Evolutionary conservation across 2,888 invertebrate species (phyloP), one percentile per base, ranked within the genome.

Genomic region (Idaea biselata): DNA sequence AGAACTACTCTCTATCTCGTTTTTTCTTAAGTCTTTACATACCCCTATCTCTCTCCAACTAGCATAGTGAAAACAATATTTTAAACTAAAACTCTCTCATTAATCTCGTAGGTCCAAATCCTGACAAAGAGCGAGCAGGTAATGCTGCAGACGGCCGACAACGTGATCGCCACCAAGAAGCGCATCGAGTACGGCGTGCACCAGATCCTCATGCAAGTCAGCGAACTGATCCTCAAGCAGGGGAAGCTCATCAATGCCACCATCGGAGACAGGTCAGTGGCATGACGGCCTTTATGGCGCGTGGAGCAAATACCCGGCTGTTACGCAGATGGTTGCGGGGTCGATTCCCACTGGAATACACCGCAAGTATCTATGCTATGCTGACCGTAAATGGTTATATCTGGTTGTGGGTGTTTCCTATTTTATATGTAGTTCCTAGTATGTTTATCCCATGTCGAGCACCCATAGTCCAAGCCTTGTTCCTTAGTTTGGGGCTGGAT

Each of bases 101-200:
- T 55, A 16, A 16, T 31, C 55, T 55, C 60, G 59, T 72, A 93
- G 92, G 86, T 95, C 6, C 89, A 93, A 75, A 89, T 94, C 2
- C 88, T 97, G 60, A 93, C 94, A 1, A 96, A 96, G 79, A 94
- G 96, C 64, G 97, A 97, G 78, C 94, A 95, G 70, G 95, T 97
- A 2, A 93, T 97, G 85, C 91, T 97, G 59, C 95, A 96, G 78
- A 97, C 96, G 57, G 96, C 97, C 0, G 97, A 97, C 87, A 95
- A 96, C 78, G 96, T 97, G 44, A 83, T 97, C 77, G 97, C 97
- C 65, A 97, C 96, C 1, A 97, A 97, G 84, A 95, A 97, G 61
- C 94, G 97, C 57, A 94, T 98, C 16, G 97, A 97, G 79, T 97
- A 97, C 75, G 96, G 97, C 6, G 95, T 97, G 0, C 95, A 96